A percentile compares a stretch with the other conserved stretches of the same genome.
These are phyloP conservation scores for Saccostrea echinata DNA, from an alignment of 1,140 invertebrate genomes.

Conservation along the genomic window DNA sequence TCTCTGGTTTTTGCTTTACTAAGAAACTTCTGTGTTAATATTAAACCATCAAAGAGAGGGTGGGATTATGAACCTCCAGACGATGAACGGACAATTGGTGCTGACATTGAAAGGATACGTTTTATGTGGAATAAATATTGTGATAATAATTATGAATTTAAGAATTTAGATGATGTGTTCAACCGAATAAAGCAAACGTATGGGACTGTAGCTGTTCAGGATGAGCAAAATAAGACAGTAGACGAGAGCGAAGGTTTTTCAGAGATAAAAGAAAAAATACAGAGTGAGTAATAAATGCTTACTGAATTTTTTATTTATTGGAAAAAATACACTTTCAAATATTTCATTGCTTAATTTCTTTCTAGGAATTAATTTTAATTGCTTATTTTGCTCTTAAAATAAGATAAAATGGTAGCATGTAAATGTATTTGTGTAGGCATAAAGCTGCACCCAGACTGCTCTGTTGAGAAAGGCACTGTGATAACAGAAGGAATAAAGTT, in stretches of 20 bases:
- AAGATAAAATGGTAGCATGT: too few species aligned
- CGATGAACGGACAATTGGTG: not conserved
- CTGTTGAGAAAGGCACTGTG: not conserved
- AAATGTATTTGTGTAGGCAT: not conserved
- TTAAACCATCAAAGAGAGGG: not conserved
- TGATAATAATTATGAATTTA: not conserved
- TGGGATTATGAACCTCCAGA: slow-evolving; percentile 10
- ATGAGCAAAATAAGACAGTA: not conserved
- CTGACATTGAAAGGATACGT: slow-evolving; percentile 7
- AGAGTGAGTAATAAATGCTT: not conserved
- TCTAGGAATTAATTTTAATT: too few species aligned
- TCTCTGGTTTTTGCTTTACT: not conserved
- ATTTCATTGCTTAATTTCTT: too few species aligned
- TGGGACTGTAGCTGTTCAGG: not conserved
- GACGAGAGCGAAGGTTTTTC: not conserved
- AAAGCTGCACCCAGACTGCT: not conserved
- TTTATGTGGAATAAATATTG: not conserved
- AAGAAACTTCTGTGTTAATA: not conserved
- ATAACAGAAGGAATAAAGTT: not conserved
- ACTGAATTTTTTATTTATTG: too few species aligned
- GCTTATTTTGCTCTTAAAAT: too few species aligned
- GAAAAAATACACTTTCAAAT: too few species aligned
- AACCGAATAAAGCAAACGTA: not conserved
- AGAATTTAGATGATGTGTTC: not conserved
- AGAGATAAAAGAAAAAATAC: not conserved